phyloP scores from a whole-genome alignment of 2,888 invertebrate species.

The Limenitis camilla region DNA sequence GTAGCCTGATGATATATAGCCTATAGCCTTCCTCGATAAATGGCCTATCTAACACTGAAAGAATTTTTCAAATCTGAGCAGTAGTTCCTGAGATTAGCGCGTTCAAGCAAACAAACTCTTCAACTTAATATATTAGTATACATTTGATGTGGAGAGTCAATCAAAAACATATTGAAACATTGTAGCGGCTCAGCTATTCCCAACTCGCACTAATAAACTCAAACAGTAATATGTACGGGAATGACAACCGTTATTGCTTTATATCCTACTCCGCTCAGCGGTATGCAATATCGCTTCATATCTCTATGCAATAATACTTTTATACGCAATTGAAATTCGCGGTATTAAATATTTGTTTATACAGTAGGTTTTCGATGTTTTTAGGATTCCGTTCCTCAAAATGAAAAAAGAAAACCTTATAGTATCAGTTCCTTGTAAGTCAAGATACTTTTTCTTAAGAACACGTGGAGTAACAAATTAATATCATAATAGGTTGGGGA shows the following conservation, averaged over 20 bases:
- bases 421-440: too few relatives aligned
- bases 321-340: conserved; percentile 6
- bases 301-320: conserved; percentile 8
- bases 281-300: conserved; percentile 50
- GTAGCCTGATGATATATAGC: too few relatives aligned
- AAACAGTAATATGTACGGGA: conserved; percentile 13
- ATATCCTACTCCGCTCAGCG: conserved; percentile 30
- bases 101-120: neutral
- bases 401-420: too few relatives aligned
- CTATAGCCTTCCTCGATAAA: too few relatives aligned
- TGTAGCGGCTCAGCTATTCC: conserved; percentile 1
- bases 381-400: too few relatives aligned
- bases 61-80: too few relatives aligned
- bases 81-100: too few relatives aligned
- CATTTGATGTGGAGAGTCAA: neutral
- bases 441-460: too few relatives aligned
- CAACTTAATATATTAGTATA: neutral
- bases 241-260: conserved; percentile 54
- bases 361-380: neutral
- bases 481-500: too few relatives aligned
- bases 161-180: conserved; percentile 2
- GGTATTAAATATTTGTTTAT: neutral
- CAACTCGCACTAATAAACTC: conserved; percentile 9
- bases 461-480: too few relatives aligned
- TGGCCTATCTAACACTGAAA: too few relatives aligned